Evolutionary conservation across 2,888 invertebrate species (phyloP), one percentile per base, ranked within the genome.

Genomic region (Slavum lentiscoides): DNA sequence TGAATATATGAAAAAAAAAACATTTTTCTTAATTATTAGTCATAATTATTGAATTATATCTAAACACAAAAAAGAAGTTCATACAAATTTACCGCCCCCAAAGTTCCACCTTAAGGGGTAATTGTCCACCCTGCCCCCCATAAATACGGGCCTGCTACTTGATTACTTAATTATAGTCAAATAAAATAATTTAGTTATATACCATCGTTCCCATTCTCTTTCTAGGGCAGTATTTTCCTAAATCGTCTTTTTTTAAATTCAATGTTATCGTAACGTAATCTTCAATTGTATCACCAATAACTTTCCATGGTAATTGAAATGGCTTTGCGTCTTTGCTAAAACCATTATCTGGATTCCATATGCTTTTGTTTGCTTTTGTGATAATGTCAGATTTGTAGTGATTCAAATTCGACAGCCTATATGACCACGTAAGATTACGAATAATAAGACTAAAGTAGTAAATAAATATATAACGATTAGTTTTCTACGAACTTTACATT

Each of bases 261-360:
- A 83, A 64, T 21, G 49, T 43, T 19, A 83, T 81, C 49, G 59
- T 82, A 30, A 82, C 68, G 17, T 82, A 77, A 70, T 83, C 82
- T 21, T 43, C 69, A 15, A 77, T 13, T n/a, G 70, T 69, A 72
- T 75, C 74, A 13, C 82, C 82, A 19, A 43, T 49, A 30, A 83
- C 80, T 59, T 74, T 75, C 83, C 83, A 83, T 17, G 83, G 83
- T 19, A 82, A 62, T 43, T 73, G 49, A 37, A 80, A 73, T 53
- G 74, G 43, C 5, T 75, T 23, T 9, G 59, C 37, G 15, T 77
- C 67, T 53, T 68, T 43, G 17, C 39, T 66, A 69, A 76, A 82
- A 23, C 73, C 82, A 55, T 13, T 39, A 39, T 80, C 82, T 43
- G 82, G 81, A 61, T 70, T 21, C 83, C 83, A 83, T 19, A 61